Evolutionary conservation across 1,140 invertebrate species (phyloP).

Genomic region (Anoplophora glabripennis): DNA sequence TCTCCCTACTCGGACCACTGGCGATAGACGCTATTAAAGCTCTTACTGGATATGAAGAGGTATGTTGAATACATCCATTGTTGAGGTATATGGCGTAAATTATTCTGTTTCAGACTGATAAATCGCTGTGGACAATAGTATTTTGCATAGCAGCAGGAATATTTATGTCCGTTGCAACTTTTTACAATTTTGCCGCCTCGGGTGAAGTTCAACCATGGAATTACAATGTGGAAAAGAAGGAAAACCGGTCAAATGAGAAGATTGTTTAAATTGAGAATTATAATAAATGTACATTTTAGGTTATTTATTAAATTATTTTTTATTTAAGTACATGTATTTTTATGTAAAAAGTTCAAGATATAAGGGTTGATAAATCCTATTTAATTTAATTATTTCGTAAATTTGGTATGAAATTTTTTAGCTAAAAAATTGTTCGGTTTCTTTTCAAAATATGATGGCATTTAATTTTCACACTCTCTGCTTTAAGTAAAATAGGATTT

Average conservation of each 20-base stretch:
- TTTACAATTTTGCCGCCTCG: constrained; percentile 54
- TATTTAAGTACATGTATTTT: too few species aligned
- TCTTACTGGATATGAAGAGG: constrained; percentile 8
- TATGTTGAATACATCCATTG: background rate
- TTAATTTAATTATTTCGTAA: too few species aligned
- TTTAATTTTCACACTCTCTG: too few species aligned
- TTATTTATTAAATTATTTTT: too few species aligned
- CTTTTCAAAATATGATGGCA: too few species aligned
- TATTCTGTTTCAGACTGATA: constrained; percentile 47
- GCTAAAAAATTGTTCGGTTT: too few species aligned
- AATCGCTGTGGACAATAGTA: constrained; percentile 57
- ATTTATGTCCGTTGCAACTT: constrained; percentile 50
- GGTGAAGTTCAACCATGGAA: constrained; percentile 52
- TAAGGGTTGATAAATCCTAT: too few species aligned
- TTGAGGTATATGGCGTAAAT: background rate
- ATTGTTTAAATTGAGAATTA: background rate
- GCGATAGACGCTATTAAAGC: constrained; percentile 2
- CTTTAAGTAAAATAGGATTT: too few species aligned
- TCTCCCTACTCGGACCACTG: constrained; percentile 8
- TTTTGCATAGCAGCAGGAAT: constrained; percentile 56
- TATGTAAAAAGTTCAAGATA: too few species aligned
- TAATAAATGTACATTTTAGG: background rate
- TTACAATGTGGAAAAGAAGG: background rate
- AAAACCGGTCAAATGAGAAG: background rate
- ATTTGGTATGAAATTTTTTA: too few species aligned